Evolutionary conservation across 1,140 invertebrate genomes (phyloP), one percentile per base, ranked within the genome.

Genomic region (Temnothorax nylanderi): DNA sequence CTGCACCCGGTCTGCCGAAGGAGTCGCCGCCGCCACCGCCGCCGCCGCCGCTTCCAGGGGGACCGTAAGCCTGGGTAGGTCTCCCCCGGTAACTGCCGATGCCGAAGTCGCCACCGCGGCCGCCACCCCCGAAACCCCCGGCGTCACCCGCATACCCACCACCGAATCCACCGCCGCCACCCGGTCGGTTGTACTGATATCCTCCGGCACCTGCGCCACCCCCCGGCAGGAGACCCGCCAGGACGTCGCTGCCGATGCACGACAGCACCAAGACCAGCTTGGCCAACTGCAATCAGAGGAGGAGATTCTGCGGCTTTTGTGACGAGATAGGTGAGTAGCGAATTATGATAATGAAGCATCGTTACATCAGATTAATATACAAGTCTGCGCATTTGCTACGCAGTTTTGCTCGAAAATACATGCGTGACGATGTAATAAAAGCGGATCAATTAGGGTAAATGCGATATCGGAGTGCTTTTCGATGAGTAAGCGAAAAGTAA

Each of bases 151-250:
- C 87, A 1, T 44, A 51, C 13, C 88, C 89, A 5, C 80, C 21
- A 32, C 76, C 89, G 32, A 54, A 77, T 26, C 71, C 72, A 65
- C 47, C 75, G 44, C 89, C 84, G 10, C 89, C 84, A 8, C 76
- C 78, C 49, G 89, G 91, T 87, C 94, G 91, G 87, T 93, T 94
- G 86, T 95, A 95, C 80, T 94, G 93, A 87, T 95, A 95, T 71
- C 93, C 93, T 64, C 92, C 92, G 76, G 90, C 90, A 86, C 90
- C 88, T 49, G 76, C 72, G 76, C 81, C 86, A 71, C 88, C 90
- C 54, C 91, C 92, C 34, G 93, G 92, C 77, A 94, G 87, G 41
- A 94, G 88, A 85, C 93, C 94, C 60, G 88, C 94, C 6, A 90
- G 87, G 13, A 92, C 92, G 72, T 89, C 85, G 78, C 91, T 89